These are phyloP conservation scores for Macrotrachela quadricornifera DNA, from an alignment of 1,140 invertebrate genomes.

Conservation along the genomic window DNA sequence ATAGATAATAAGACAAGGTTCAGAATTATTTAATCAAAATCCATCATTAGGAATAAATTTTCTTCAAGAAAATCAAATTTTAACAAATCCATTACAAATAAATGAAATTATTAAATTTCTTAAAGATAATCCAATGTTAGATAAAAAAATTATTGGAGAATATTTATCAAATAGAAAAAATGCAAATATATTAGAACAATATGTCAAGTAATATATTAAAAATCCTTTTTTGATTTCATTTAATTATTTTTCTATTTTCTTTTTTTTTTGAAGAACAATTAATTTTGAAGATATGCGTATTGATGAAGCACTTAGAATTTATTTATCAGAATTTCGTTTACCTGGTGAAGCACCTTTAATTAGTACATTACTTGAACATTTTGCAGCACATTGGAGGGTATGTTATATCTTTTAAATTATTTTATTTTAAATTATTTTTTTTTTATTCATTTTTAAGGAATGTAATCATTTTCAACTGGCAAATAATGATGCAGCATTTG, in stretches of 20 bases:
- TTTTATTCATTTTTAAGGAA: neutral
- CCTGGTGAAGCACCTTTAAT: slow-evolving; percentile 94
- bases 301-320: slow-evolving; percentile 74
- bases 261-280: slow-evolving; percentile 33
- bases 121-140: slow-evolving; percentile 70
- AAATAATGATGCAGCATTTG: slow-evolving; percentile 85
- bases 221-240: no score
- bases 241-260: no score
- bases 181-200: slow-evolving; percentile 39
- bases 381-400: slow-evolving; percentile 80
- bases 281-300: slow-evolving; percentile 67
- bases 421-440: no score
- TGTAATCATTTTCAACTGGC: slow-evolving; percentile 33
- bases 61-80: slow-evolving; percentile 64
- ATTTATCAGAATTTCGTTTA: slow-evolving; percentile 81
- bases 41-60: slow-evolving; percentile 76
- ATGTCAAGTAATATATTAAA: slow-evolving; percentile 36
- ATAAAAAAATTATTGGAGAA: slow-evolving; percentile 92
- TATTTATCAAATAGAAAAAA: slow-evolving; percentile 60
- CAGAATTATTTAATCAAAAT: slow-evolving; percentile 78
- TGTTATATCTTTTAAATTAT: no score
- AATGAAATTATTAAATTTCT: slow-evolving; percentile 40
- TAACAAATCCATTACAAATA: slow-evolving; percentile 43
- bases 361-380: slow-evolving; percentile 76
- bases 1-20: slow-evolving; percentile 54